Percentiles rank a stretch among this genome's conserved stretches.
These are phyloP conservation scores for Melospiza georgiana DNA, from an alignment of 2,113 vertebrate species.

Conservation along the genomic window DNA sequence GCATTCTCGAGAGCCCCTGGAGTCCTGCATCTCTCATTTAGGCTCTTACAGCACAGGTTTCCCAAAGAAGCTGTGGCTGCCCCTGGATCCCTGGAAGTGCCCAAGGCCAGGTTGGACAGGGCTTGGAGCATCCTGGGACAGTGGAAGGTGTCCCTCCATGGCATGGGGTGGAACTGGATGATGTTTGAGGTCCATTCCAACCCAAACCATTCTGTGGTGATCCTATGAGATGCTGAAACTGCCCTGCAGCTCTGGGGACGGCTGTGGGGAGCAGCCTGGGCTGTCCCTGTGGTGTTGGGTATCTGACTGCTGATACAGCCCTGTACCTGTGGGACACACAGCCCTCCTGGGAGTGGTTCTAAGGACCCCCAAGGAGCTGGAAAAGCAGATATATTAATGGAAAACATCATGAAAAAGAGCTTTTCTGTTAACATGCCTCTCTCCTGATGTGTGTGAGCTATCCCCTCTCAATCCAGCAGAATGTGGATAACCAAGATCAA, in stretches of 20 bases:
- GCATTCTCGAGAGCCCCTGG: too few species aligned
- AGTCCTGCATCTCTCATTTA: too few species aligned
- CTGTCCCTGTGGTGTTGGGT: background rate
- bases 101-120: fast-evolving
- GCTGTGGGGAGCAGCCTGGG: background rate
- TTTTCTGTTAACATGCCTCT: background rate
- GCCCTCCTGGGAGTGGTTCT: background rate
- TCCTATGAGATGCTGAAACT: fast-evolving
- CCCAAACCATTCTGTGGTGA: background rate
- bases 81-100: background rate
- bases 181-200: background rate
- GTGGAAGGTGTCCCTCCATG: background rate
- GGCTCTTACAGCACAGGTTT: background rate
- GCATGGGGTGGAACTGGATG: background rate
- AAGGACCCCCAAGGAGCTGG: background rate
- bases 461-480: background rate
- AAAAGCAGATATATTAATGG: background rate
- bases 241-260: background rate
- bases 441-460: background rate
- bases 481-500: background rate
- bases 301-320: background rate
- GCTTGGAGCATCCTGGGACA: fast-evolving
- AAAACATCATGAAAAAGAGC: background rate
- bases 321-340: background rate
- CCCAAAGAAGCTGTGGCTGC: background rate